Evolutionary conservation across 2,888 invertebrate species (phyloP), one percentile per base, ranked within the genome.

Genomic region (Ariolimax columbianus): DNA sequence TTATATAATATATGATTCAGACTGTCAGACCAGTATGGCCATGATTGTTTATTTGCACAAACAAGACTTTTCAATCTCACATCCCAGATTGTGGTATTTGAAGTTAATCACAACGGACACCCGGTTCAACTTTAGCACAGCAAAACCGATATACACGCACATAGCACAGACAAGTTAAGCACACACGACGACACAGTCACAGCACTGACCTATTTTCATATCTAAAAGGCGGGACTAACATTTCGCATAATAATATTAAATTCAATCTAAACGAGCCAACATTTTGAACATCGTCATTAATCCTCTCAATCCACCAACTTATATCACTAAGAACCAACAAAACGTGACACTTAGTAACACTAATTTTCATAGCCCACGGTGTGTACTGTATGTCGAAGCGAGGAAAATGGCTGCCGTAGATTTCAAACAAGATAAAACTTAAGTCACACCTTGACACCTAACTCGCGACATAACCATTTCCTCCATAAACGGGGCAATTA

Each of bases 321-420:
- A 75, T n/a, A 51, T n/a, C 19, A 33, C 14, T 0, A 75, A 14
- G 47, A 1, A 43, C 4, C n/a, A 51, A 23, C 9, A 33, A 75
- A 51, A 75, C 51, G 51, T 51, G 40, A 82, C 55, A 43, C 11
- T 55, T 23, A 55, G n/a, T n/a, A 36, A 55, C 38, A 72, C 55
- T 40, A 55, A 36, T 51, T 68, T 70, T 72, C 30, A 82, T 55
- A 47, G 38, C 17, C 33, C 70, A 33, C 36, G 43, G 40, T 38
- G 23, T 70, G 19, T 7, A 33, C 36, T 30, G 40, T 38, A 26
- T 70, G 19, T 7, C 47, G 30, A 3, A 51, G 51, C 47, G 55
- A 78, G 38, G 82, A 83, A 83, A 77, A 83, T 83, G 83, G 83
- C 83, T 78, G 77, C 83, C 83, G 77, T 43, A 30, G 36, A 26